Conservation (phyloP, 1,140 invertebrate species). For the Phthorimaea operculella region DNA sequence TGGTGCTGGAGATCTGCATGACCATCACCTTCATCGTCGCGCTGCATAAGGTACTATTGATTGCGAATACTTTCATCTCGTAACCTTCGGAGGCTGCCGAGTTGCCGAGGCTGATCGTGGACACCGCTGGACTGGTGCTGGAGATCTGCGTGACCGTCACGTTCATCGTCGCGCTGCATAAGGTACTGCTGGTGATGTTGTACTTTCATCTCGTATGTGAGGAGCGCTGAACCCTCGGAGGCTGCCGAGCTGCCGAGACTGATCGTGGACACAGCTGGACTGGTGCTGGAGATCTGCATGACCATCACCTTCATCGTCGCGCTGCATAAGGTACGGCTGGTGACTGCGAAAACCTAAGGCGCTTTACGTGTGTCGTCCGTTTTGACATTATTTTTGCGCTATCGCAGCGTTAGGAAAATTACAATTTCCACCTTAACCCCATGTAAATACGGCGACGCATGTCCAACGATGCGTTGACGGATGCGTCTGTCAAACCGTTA, state of each 20-base stretch:
- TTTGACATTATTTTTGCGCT: too few relatives aligned
- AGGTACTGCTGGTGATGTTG: conserved; percentile 28
- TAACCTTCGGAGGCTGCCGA: conserved; percentile 21
- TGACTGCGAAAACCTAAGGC: not conserved
- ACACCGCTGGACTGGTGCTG: conserved; percentile 35
- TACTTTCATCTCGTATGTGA: conserved; percentile 42
- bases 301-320: conserved; percentile 45
- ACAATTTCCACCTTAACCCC: too few relatives aligned
- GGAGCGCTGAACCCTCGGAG: conserved; percentile 11
- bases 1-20: conserved; percentile 41
- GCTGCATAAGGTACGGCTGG: conserved; percentile 38
- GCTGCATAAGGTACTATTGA: conserved; percentile 40
- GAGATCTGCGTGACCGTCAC: conserved; percentile 40
- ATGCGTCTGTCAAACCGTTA: too few relatives aligned
- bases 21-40: conserved; percentile 45
- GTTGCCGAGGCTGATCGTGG: conserved; percentile 38
- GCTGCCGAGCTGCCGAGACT: conserved; percentile 36
- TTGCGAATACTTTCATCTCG: too few relatives aligned
- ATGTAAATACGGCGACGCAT: too few relatives aligned
- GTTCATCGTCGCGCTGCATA: conserved; percentile 50
- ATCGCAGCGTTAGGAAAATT: too few relatives aligned
- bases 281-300: conserved; percentile 41
- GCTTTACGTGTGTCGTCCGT: too few relatives aligned
- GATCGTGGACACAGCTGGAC: conserved; percentile 36
- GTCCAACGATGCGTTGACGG: too few relatives aligned